Conservation (phyloP, 2,888 invertebrate genomes). For the Drosophila colorata region DNA sequence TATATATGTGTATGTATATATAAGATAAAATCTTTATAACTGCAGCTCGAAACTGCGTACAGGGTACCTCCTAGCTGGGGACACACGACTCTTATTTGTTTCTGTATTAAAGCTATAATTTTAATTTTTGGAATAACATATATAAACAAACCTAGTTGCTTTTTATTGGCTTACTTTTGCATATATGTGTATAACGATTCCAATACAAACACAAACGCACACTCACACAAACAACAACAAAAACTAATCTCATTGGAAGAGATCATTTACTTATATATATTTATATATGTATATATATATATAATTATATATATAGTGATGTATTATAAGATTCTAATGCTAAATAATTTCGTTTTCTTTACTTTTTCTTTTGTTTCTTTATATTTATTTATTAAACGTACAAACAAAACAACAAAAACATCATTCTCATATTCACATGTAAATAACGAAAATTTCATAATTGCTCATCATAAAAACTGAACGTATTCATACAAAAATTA, state of each 20-base stretch:
- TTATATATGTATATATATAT: not conserved
- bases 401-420: conserved; percentile 2
- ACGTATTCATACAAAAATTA: not conserved
- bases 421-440: not conserved
- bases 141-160: no score
- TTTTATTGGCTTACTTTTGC: no score
- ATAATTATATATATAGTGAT: not conserved
- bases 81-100: no score
- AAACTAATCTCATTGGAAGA: not conserved
- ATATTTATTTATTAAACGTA: conserved; percentile 1
- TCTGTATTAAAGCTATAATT: no score
- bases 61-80: no score
- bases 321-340: conserved; percentile 9
- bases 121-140: no score
- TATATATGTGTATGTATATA: no score
- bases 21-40: no score
- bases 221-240: not conserved
- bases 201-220: not conserved
- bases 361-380: not conserved
- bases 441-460: not conserved
- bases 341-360: conserved; percentile 3
- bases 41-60: no score
- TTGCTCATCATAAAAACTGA: not conserved
- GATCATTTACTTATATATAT: not conserved
- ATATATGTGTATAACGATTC: not conserved